These are phyloP conservation scores for Adela reaumurella DNA, from an alignment of 2,888 invertebrate genomes.

Conservation along the genomic window DNA sequence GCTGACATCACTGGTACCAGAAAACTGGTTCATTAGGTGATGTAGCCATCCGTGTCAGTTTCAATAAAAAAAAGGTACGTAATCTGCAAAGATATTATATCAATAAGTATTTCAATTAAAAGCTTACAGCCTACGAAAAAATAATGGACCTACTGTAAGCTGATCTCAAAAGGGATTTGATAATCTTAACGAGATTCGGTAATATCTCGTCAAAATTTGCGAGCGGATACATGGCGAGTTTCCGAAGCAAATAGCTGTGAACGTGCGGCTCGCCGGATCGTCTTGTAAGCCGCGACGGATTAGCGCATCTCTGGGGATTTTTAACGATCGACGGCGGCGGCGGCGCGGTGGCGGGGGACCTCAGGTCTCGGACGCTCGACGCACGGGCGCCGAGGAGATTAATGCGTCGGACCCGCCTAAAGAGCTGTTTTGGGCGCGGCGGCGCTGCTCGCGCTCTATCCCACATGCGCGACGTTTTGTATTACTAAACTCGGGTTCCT, in stretches of 20 bases:
- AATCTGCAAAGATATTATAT: no score
- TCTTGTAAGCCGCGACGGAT: not conserved
- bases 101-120: no score
- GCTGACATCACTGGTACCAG: no score
- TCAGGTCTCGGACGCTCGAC: no score
- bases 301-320: not conserved
- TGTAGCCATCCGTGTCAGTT: no score
- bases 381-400: not conserved
- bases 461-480: not conserved
- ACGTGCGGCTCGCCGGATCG: not conserved
- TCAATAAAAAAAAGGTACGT: no score
- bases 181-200: not conserved
- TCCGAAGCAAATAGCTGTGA: not conserved
- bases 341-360: no score
- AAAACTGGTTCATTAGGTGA: no score
- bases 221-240: not conserved
- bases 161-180: not conserved
- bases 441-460: not conserved
- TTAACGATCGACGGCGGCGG: not conserved
- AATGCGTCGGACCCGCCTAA: not conserved
- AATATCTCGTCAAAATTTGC: not conserved
- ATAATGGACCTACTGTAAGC: no score
- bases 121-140: no score
- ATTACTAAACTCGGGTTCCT: not conserved
- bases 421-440: not conserved